Percentiles rank a stretch among this genome's conserved stretches.
Evolutionary conservation across 1,140 invertebrate genomes (phyloP).

Genomic region (Cydia amplana): DNA sequence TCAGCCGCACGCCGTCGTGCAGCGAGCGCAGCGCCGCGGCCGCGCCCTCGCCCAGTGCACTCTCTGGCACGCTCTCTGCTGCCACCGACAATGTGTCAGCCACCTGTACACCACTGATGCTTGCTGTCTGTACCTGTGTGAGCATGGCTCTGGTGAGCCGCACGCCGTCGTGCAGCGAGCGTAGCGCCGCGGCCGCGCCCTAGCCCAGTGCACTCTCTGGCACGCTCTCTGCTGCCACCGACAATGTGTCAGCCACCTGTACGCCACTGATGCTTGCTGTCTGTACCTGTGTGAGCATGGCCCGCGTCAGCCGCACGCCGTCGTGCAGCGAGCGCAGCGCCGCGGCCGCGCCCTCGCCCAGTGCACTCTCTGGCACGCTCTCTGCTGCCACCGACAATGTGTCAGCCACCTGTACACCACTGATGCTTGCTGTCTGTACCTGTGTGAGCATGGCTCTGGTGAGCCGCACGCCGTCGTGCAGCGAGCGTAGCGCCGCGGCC

Average conservation of each 20-base stretch:
- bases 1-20: constrained; percentile 81
- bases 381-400: constrained; percentile 89
- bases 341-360: constrained; percentile 62
- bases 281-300: no score
- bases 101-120: constrained; percentile 31
- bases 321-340: no score
- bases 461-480: constrained; percentile 95
- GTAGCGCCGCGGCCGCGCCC: constrained; percentile 88
- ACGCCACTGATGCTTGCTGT: no score
- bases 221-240: constrained; percentile 93
- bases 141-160: constrained; percentile 94
- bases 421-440: constrained; percentile 86
- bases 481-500: constrained; percentile 92
- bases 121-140: constrained; percentile 89
- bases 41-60: constrained; percentile 66
- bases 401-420: constrained; percentile 55
- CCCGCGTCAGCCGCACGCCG: constrained; percentile 81
- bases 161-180: constrained; percentile 94
- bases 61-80: constrained; percentile 88
- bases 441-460: constrained; percentile 92
- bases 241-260: constrained; percentile 89
- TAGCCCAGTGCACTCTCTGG: constrained; percentile 81
- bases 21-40: no score
- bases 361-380: constrained; percentile 85
- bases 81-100: constrained; percentile 88